These are phyloP conservation scores for Patella depressa DNA, from an alignment of 2,888 invertebrate species.

Conservation along the genomic window DNA sequence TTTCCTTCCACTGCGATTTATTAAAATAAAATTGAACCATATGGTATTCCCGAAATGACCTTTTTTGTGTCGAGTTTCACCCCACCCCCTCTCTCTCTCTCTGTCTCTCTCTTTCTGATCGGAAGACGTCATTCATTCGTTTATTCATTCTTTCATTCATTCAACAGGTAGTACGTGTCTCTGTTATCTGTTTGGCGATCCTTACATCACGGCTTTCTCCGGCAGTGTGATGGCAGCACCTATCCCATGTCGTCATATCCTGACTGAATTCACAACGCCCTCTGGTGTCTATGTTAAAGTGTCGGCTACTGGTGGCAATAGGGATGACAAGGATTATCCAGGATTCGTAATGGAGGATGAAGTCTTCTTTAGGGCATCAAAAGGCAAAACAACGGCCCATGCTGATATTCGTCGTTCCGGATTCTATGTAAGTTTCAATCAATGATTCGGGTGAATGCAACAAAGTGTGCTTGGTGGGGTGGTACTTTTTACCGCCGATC, in stretches of 20 bases:
- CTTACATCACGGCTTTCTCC: neutral
- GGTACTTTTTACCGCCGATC: too few relatives aligned
- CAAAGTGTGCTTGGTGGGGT: too few relatives aligned
- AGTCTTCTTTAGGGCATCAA: neutral
- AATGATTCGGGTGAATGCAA: too few relatives aligned
- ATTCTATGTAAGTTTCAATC: neutral
- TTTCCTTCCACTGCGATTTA: too few relatives aligned
- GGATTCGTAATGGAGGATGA: neutral
- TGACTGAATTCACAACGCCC: neutral
- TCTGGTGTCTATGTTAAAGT: neutral
- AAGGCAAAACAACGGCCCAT: neutral
- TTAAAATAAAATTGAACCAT: too few relatives aligned
- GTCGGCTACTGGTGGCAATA: neutral
- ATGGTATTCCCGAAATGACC: too few relatives aligned
- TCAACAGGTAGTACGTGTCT: neutral
- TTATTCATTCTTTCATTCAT: neutral
- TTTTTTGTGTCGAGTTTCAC: too few relatives aligned
- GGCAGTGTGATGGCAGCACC: neutral
- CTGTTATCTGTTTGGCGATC: neutral
- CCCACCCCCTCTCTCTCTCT: too few relatives aligned
- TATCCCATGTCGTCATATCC: constrained; percentile 6
- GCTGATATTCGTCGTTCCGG: neutral
- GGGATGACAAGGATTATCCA: neutral
- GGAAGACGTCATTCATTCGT: too few relatives aligned
- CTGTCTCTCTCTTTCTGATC: too few relatives aligned